Percentiles rank a stretch among this genome's conserved stretches.
phyloP scores from a whole-genome alignment of 2,888 invertebrate genomes.

The Pardosa pseudoannulata region DNA sequence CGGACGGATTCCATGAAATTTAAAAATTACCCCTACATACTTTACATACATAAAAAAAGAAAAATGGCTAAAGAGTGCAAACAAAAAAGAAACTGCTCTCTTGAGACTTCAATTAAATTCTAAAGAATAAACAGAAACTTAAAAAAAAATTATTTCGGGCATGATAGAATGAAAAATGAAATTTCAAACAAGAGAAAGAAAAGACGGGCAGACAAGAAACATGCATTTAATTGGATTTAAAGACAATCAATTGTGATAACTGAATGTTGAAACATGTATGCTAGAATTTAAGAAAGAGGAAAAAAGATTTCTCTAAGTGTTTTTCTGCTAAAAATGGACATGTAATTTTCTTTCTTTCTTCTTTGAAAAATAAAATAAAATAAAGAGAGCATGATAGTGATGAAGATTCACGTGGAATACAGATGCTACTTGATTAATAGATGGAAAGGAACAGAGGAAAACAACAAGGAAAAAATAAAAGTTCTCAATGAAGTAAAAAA shows the following conservation, averaged over 20 bases:
- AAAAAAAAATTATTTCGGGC: too few relatives aligned
- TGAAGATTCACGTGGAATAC: not conserved
- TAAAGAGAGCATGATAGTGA: not conserved
- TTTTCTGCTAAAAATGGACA: not conserved
- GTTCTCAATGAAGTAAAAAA: not conserved
- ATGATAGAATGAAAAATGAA: not conserved
- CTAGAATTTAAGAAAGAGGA: not conserved
- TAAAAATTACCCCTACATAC: too few relatives aligned
- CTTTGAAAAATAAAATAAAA: too few relatives aligned
- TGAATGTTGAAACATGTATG: not conserved
- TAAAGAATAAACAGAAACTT: not conserved
- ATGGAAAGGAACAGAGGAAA: not conserved
- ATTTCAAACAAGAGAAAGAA: not conserved
- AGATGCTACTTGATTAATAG: not conserved
- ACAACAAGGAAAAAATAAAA: too few relatives aligned
- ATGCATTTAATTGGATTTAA: conserved; percentile 4
- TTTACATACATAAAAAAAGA: too few relatives aligned
- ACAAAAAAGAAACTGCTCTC: not conserved
- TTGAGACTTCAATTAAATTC: not conserved
- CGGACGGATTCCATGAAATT: too few relatives aligned
- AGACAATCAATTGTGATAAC: not conserved
- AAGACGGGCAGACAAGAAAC: not conserved
- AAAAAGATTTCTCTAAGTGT: not conserved
- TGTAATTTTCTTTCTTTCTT: not conserved
- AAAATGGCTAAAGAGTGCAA: too few relatives aligned